These are phyloP conservation scores for Geopemphigus sp. DNA, from an alignment of 1,140 invertebrate species.

Conservation along the genomic window DNA sequence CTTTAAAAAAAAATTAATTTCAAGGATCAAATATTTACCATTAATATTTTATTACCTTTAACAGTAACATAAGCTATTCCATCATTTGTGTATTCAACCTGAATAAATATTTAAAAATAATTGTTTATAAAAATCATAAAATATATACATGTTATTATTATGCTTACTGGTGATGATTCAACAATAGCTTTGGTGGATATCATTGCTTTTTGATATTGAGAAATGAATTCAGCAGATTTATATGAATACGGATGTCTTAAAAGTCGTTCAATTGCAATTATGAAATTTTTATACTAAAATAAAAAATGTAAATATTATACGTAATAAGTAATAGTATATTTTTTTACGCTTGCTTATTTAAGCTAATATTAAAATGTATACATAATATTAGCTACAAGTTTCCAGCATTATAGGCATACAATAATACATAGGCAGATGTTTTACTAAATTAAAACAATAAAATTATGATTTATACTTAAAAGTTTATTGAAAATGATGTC, in stretches of 20 bases:
- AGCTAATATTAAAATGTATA: too few species aligned
- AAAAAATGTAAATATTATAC: not conserved
- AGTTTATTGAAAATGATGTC: too few species aligned
- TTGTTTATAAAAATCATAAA: not conserved
- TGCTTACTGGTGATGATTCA: slow-evolving; percentile 17
- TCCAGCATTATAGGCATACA: too few species aligned
- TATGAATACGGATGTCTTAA: slow-evolving; percentile 66
- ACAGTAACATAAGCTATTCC: slow-evolving; percentile 51
- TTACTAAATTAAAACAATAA: too few species aligned
- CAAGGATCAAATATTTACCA: not conserved
- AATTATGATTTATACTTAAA: too few species aligned
- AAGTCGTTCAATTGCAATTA: slow-evolving; percentile 70
- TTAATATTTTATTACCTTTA: slow-evolving; percentile 47
- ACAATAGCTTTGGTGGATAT: slow-evolving; percentile 21
- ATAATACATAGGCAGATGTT: too few species aligned
- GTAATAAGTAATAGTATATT: too few species aligned
- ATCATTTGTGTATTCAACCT: slow-evolving; percentile 51
- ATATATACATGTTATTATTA: not conserved
- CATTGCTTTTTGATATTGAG: slow-evolving; percentile 41
- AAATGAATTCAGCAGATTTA: slow-evolving; percentile 48
- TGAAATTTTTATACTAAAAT: slow-evolving; percentile 71
- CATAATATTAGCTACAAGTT: too few species aligned
- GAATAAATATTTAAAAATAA: slow-evolving; percentile 22
- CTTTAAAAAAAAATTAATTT: slow-evolving; percentile 56
- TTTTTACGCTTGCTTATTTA: too few species aligned